phyloP scores from a whole-genome alignment of 2,113 vertebrate species.

The Hippotragus niger region DNA sequence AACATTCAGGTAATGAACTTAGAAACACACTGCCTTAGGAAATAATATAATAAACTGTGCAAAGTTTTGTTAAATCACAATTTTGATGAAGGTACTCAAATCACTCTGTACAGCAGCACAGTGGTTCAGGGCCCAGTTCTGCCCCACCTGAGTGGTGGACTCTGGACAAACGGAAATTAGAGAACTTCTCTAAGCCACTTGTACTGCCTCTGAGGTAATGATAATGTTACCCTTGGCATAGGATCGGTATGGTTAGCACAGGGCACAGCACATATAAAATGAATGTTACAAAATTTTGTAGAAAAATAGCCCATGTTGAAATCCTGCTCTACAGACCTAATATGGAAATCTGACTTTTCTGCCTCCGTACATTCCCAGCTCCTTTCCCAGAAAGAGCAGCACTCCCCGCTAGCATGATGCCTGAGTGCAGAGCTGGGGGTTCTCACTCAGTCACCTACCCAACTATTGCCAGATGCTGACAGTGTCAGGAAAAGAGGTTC shows the following conservation, averaged over 20 bases:
- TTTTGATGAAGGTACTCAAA: background rate
- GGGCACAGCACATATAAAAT: background rate
- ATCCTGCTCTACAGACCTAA: background rate
- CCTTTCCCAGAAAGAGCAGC: background rate
- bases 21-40: background rate
- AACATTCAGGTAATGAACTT: background rate
- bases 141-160: background rate
- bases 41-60: background rate
- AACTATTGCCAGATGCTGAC: background rate
- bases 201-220: background rate
- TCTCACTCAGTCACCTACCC: background rate
- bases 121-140: background rate
- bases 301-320: background rate
- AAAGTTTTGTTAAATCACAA: background rate
- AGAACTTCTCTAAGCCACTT: background rate
- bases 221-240: background rate
- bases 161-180: background rate
- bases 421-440: background rate
- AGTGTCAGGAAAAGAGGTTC: background rate
- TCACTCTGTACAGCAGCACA: background rate
- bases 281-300: background rate
- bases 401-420: accelerated
- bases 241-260: background rate
- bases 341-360: background rate
- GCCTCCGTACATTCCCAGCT: background rate